These are phyloP conservation scores for Hystrix cristata DNA, from an alignment of 2,113 vertebrate genomes.

Conservation along the genomic window DNA sequence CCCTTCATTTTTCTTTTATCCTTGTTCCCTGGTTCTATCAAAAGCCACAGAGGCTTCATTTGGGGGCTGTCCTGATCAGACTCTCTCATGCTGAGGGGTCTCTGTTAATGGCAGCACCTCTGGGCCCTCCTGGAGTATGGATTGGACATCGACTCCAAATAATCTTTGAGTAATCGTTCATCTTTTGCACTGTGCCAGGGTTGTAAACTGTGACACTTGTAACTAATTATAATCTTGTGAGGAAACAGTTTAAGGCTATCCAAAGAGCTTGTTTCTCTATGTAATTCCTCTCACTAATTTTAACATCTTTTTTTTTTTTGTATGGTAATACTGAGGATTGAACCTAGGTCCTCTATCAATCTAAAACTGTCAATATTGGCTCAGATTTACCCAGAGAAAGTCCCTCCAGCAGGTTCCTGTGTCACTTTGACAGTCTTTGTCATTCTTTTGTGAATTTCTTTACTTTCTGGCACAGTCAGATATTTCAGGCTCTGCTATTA, in stretches of 20 bases:
- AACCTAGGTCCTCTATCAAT: background rate
- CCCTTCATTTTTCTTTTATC: too few species aligned
- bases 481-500: background rate
- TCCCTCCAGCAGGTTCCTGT: too few species aligned
- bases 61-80: too few species aligned
- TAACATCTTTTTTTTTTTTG: background rate
- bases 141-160: too few species aligned
- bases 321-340: background rate
- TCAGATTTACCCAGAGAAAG: background rate
- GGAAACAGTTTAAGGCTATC: background rate
- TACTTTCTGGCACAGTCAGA: background rate
- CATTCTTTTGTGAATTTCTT: background rate
- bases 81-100: too few species aligned
- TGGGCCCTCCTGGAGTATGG: too few species aligned
- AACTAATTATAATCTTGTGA: background rate
- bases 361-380: background rate
- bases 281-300: background rate
- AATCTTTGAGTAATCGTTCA: too few species aligned
- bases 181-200: too few species aligned
- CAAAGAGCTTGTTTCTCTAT: background rate
- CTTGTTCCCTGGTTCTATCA: too few species aligned
- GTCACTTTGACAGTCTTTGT: background rate
- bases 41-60: too few species aligned
- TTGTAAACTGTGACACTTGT: background rate
- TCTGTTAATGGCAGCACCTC: too few species aligned